Evolutionary conservation across 2,888 invertebrate genomes (phyloP), one percentile per base, ranked within the genome.

Genomic region (Heteromyza rotundicornis): DNA sequence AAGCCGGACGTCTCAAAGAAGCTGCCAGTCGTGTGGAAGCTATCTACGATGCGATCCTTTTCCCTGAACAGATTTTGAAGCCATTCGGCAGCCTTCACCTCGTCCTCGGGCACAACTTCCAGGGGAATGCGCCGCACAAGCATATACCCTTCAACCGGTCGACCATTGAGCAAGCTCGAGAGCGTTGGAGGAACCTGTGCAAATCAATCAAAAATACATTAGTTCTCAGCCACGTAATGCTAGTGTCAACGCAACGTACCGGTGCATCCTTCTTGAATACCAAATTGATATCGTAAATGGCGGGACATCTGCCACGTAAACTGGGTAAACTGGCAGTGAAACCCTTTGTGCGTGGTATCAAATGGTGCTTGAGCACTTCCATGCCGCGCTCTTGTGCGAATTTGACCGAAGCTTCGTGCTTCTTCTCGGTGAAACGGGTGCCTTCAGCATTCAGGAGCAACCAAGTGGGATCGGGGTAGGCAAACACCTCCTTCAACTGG

Each of bases 301-400:
- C 93, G 2, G 90, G 89, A 68, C 92, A 89, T 82, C 91, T 92
- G 55, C 89, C 92, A 76, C 90, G 89, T 81, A 97, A 88, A 69
- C 91, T 88, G 59, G 91, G 90, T 72, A 96, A 85, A 80, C 95
- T 95, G 57, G 94, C 90, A 0, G 90, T 90, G 79, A 98, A 98
- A 1, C 98, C 98, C 83, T 92, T 92, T n/a, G 96, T 94, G 64
- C 97, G 87, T n/a, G 98, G 97, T 23, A 94, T 90, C 54, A 98
- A 86, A 80, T 96, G 96, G 79, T 97, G 90, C 77, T 95, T 94
- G 24, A 97, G 85, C 68, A 89, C 85, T 0, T 94, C 91, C 72
- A 96, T 87, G 68, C 94, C 94, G 76, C 93, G 92, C 72, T 94
- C 90, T 74, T 87, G 86, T 0, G 96, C 95, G 80, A 96, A 95